Percentiles rank a stretch among this genome's conserved stretches.
Conservation (phyloP, 2,888 invertebrate species). For the Lasius platythorax region DNA sequence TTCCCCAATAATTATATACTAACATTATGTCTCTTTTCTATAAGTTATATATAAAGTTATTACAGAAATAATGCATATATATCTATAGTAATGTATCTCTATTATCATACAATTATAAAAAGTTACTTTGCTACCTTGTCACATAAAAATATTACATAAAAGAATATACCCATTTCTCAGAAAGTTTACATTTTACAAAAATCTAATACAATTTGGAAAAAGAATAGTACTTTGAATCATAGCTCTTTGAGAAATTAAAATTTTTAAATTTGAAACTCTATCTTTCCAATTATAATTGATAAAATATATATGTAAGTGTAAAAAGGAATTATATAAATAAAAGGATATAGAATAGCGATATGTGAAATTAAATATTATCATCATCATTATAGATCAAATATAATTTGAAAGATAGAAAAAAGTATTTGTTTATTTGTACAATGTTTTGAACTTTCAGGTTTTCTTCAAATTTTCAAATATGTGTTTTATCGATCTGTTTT, state of each 20-base stretch:
- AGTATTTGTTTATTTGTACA: background rate
- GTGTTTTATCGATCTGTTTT: background rate
- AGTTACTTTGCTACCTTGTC: background rate
- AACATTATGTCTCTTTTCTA: background rate
- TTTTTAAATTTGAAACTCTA: background rate
- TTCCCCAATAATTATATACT: background rate
- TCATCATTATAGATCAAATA: background rate
- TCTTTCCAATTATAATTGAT: background rate
- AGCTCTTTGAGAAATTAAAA: background rate
- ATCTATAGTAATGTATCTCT: background rate
- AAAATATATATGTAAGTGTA: background rate
- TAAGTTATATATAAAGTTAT: background rate
- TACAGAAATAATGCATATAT: background rate
- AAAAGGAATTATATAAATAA: background rate
- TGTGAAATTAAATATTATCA: background rate
- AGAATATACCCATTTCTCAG: background rate
- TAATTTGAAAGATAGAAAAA: background rate
- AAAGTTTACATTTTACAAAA: background rate
- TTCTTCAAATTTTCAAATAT: background rate
- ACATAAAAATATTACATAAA: background rate
- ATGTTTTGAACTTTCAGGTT: constrained; percentile 13
- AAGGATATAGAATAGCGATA: background rate
- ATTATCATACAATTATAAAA: background rate
- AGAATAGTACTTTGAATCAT: background rate
- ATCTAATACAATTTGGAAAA: background rate